A percentile compares a stretch with the other conserved stretches of the same genome.
These are phyloP conservation scores for Drosophila crucigera DNA, from an alignment of 2,888 invertebrate genomes.

Conservation along the genomic window DNA sequence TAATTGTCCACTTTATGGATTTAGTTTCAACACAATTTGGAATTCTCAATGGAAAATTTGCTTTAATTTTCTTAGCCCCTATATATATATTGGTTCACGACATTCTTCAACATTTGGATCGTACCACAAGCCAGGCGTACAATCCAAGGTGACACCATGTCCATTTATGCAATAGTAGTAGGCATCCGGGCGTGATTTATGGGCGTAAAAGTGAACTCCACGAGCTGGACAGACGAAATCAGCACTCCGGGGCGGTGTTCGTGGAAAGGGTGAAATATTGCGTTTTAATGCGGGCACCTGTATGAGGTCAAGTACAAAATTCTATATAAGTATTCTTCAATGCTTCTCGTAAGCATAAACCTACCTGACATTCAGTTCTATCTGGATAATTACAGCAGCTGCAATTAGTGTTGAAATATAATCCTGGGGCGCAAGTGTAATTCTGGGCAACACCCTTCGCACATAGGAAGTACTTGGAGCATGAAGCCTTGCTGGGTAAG, in stretches of 20 bases:
- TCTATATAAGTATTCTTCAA: neutral
- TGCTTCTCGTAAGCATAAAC: neutral
- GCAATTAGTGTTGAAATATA: conserved; percentile 72
- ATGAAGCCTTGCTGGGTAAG: conserved; percentile 72
- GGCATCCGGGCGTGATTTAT: conserved; percentile 60
- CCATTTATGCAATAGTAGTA: conserved; percentile 82
- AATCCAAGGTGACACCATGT: conserved; percentile 78
- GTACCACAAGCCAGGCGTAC: conserved; percentile 80
- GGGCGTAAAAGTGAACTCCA: conserved; percentile 76
- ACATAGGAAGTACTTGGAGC: conserved; percentile 79
- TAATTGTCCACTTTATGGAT: neutral
- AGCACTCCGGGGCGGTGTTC: conserved; percentile 62
- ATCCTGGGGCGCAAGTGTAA: conserved; percentile 67
- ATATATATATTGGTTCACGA: conserved; percentile 71
- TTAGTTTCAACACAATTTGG: neutral
- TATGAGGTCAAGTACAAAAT: neutral
- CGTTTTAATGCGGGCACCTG: conserved; percentile 67
- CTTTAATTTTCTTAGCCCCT: neutral
- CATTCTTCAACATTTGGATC: conserved; percentile 73
- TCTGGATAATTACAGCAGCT: conserved; percentile 75
- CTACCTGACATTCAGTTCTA: conserved; percentile 74
- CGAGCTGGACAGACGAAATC: conserved; percentile 71
- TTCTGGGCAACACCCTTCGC: conserved; percentile 66
- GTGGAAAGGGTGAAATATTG: conserved; percentile 64
- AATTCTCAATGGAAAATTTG: neutral